Base-by-base conservation (phyloP, 1,140 invertebrate species). In the Ridgeia piscesae region DNA sequence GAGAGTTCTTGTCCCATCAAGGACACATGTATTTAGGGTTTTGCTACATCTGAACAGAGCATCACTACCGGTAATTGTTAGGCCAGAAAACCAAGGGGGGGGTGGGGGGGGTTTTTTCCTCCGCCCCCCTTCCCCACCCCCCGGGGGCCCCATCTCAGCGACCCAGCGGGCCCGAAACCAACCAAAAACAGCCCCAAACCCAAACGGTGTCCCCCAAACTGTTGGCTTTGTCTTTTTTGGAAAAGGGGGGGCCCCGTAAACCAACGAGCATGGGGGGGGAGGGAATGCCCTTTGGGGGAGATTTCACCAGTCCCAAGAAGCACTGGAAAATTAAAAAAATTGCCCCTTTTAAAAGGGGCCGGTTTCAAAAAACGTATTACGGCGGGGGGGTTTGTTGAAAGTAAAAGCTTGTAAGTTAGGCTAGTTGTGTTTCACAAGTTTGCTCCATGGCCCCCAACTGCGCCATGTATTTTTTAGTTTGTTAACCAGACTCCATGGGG, bases 11-110 rank as follows among this genome's bases (percentile, higher is more conserved):
- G 42, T 42, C 42, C 42, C 11, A 42, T 42, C 42, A 42, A 42
- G 4, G 11, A 42, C 11, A 27, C 58, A 77, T 9, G 11, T 77
- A 77, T 21, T 4, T 21, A 77, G 6, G n/a, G 58, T 77, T 77
- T 31, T 77, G 27, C 58, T 14, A 31, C 58, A 77, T 9, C 27
- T 77, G 92, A 91, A 91, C 27, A 33, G 6, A 34, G 91, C 91
- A 93, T 88, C 91, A 21, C 91, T 50, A 92, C 94, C 95, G 89
- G 34, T 48, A 91, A 93, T 91, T 93, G 91, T 92, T 94, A 34
- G n/a, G 0, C 92, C 88, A 27, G 89, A 92, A 33, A 27, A 88
- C 33, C 14, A 48, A 88, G 0, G 27, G 27, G 58, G 89, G 50
- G 48, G 34, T 89, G 42, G 58, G 34, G 48, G 89, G 17, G 90